Percentiles rank a stretch among this genome's conserved stretches.
phyloP scores from a whole-genome alignment of 2,888 invertebrate species.

The Andrena dorsata region DNA sequence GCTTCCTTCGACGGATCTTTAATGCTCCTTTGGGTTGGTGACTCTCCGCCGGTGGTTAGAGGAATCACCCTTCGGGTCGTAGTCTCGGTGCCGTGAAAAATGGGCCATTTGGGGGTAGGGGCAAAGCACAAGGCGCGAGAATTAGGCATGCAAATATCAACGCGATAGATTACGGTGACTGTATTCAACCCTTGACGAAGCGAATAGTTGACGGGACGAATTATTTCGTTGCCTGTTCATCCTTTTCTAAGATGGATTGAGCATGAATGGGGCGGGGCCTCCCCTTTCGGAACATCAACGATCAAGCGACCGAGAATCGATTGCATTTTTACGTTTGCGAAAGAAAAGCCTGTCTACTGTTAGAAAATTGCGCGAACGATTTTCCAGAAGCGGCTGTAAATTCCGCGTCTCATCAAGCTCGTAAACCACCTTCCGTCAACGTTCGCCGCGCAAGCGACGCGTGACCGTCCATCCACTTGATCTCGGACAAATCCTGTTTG shows the following conservation, averaged over 20 bases:
- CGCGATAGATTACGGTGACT: no score
- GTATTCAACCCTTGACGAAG: no score
- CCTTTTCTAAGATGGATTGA: no score
- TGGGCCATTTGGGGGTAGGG: neutral
- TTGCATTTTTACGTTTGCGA: no score
- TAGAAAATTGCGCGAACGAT: neutral
- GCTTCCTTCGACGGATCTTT: constrained; percentile 42
- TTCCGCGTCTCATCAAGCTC: constrained; percentile 30
- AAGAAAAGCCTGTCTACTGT: neutral
- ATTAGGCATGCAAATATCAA: no score
- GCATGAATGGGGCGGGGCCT: no score
- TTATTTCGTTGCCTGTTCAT: no score
- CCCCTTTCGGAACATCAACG: no score
- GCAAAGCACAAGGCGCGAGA: no score
- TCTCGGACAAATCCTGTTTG: constrained; percentile 44
- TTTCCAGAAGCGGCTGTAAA: constrained; percentile 9
- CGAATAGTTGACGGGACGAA: no score
- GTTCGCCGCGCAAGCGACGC: constrained; percentile 41
- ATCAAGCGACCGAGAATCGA: no score
- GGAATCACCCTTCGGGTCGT: neutral
- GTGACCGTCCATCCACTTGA: constrained; percentile 40
- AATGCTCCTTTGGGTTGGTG: constrained; percentile 2
- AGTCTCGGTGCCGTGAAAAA: constrained; percentile 2
- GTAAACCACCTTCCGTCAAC: constrained; percentile 33
- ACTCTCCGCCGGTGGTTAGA: neutral